phyloP scores from a whole-genome alignment of 1,140 invertebrate species.

The Diachasmimorpha longicaudata region DNA sequence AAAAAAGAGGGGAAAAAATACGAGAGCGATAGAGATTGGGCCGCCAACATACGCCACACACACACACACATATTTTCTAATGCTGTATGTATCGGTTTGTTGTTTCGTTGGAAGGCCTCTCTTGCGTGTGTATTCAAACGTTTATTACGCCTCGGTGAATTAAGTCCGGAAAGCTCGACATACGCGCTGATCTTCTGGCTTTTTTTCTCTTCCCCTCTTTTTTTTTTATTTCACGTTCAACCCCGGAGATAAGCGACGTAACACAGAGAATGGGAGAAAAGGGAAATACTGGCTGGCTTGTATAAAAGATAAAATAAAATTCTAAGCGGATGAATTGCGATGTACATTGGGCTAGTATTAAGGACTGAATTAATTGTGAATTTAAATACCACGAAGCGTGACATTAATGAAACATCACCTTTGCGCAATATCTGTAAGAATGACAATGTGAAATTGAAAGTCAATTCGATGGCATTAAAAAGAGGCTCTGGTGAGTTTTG shows the following conservation, averaged over 20 bases:
- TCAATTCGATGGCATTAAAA: not conserved
- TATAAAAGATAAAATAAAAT: not conserved
- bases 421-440: not conserved
- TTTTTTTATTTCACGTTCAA: not conserved
- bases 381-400: not conserved
- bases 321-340: not conserved
- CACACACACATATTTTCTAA: not conserved
- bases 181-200: conserved; percentile 11
- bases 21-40: not conserved
- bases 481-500: not conserved
- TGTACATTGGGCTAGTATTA: not conserved
- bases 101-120: not conserved
- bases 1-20: not conserved
- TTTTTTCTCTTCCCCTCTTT: not conserved
- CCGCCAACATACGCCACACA: not conserved
- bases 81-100: not conserved
- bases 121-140: not conserved
- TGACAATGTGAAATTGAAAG: not conserved
- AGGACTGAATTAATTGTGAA: not conserved
- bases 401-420: not conserved
- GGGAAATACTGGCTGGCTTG: not conserved
- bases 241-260: not conserved
- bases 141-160: conserved; percentile 27
- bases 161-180: conserved; percentile 24
- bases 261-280: not conserved